Conservation (phyloP, 2,113 vertebrate genomes). For the Corythoichthys intestinalis region DNA sequence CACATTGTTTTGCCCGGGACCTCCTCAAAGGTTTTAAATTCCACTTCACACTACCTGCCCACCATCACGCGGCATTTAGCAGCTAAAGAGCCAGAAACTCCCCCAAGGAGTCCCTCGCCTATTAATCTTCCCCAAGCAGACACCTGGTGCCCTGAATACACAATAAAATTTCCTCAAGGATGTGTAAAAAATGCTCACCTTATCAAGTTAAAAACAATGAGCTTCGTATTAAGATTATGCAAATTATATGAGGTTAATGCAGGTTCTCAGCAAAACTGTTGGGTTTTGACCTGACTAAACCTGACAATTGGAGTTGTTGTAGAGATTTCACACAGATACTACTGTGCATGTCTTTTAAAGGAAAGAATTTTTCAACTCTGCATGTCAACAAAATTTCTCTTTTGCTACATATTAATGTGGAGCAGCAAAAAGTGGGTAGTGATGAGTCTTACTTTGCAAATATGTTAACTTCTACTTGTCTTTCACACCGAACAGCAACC, state of each 20-base stretch:
- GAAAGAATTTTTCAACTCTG: neutral
- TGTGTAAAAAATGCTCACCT: neutral
- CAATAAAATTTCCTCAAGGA: neutral
- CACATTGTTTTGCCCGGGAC: neutral
- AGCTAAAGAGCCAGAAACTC: slow-evolving; percentile 10
- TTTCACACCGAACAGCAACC: slow-evolving; percentile 31
- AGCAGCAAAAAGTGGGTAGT: neutral
- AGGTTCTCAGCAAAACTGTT: neutral
- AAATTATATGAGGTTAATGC: neutral
- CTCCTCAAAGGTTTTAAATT: slow-evolving; percentile 2
- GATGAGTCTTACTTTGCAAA: neutral
- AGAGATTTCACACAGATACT: neutral
- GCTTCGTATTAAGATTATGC: neutral
- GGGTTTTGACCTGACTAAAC: too few species aligned
- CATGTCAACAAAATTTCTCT: neutral
- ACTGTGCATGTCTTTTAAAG: neutral
- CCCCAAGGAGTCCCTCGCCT: slow-evolving; percentile 11
- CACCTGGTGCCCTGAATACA: neutral
- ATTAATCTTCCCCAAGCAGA: slow-evolving; percentile 10
- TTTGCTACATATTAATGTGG: neutral
- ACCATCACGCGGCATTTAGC: slow-evolving; percentile 5
- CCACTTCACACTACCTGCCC: slow-evolving; percentile 10
- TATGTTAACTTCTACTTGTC: slow-evolving; percentile 34
- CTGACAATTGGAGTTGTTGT: neutral
- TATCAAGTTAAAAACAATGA: neutral